A percentile compares a stretch with the other conserved stretches of the same genome.
These are phyloP conservation scores for Cyanoramphus novaezelandiae DNA, from an alignment of 2,113 vertebrate species.

Conservation along the genomic window DNA sequence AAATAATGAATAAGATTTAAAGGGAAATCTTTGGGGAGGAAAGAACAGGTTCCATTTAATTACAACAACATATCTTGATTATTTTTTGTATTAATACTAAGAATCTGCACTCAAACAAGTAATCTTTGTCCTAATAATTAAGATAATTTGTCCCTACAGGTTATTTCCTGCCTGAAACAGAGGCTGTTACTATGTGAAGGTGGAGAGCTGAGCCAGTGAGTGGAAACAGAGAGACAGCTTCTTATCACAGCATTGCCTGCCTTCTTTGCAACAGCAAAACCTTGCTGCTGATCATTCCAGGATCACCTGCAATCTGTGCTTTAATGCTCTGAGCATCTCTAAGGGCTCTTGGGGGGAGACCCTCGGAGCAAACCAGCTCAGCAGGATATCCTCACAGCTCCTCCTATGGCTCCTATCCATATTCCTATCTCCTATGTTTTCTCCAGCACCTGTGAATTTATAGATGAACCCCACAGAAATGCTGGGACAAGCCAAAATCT, in stretches of 20 bases:
- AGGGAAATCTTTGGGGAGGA: not conserved
- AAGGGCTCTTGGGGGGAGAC: not conserved
- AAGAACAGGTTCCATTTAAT: not conserved
- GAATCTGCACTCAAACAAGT: not conserved
- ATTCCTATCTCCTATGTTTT: not conserved
- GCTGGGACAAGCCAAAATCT: not conserved
- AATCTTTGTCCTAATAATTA: constrained; percentile 33
- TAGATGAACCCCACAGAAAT: not conserved
- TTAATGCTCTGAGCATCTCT: not conserved
- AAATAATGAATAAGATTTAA: constrained; percentile 27
- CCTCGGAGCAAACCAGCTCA: not conserved
- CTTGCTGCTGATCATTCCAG: not conserved
- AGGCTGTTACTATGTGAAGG: not conserved
- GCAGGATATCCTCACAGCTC: rapidly evolving
- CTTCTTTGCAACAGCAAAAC: not conserved
- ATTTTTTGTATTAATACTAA: not conserved
- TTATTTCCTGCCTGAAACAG: constrained; percentile 8
- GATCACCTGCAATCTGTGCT: not conserved
- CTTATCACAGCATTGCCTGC: not conserved
- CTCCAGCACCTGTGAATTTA: not conserved
- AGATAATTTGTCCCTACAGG: constrained; percentile 4
- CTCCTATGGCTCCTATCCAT: not conserved
- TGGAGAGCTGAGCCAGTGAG: not conserved
- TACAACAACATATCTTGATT: not conserved
- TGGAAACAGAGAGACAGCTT: not conserved